Evolutionary conservation across 2,797 vertebrate species (phyloP).

Genomic region (Thaleichthys pacificus): DNA sequence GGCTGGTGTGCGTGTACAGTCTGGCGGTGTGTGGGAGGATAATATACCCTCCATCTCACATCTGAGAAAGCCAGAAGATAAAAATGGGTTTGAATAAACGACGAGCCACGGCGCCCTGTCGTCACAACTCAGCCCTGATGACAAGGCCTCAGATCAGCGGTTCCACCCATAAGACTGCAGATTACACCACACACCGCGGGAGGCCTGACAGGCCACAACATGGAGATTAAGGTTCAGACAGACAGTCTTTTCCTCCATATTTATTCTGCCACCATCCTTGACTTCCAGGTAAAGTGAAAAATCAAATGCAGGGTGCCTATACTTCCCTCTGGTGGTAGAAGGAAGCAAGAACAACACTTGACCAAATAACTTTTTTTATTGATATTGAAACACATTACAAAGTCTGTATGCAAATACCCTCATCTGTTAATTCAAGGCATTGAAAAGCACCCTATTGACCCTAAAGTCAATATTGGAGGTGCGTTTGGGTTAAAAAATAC

Average conservation of each 20-base stretch:
- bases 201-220: constrained; percentile 36
- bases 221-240: constrained; percentile 36
- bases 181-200: constrained; percentile 38
- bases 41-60: background rate
- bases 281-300: background rate
- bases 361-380: constrained; percentile 38
- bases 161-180: constrained; percentile 27
- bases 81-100: background rate
- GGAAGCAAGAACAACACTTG: constrained; percentile 10
- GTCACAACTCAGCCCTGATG: constrained; percentile 30
- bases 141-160: constrained; percentile 32
- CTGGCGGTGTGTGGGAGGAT: background rate
- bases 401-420: constrained; percentile 66
- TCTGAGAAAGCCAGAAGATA: background rate
- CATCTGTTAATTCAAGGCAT: constrained; percentile 65
- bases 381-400: constrained; percentile 73
- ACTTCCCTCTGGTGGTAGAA: constrained; percentile 53
- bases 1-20: background rate
- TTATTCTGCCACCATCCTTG: constrained; percentile 6
- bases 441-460: constrained; percentile 31
- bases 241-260: constrained; percentile 28
- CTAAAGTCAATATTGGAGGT: background rate
- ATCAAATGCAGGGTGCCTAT: constrained; percentile 20
- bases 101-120: background rate
- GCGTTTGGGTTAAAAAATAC: background rate